Evolutionary conservation across 92 coral and sea anemone species (phyloP).

Genomic region (Anthopleura xanthogrammica): DNA sequence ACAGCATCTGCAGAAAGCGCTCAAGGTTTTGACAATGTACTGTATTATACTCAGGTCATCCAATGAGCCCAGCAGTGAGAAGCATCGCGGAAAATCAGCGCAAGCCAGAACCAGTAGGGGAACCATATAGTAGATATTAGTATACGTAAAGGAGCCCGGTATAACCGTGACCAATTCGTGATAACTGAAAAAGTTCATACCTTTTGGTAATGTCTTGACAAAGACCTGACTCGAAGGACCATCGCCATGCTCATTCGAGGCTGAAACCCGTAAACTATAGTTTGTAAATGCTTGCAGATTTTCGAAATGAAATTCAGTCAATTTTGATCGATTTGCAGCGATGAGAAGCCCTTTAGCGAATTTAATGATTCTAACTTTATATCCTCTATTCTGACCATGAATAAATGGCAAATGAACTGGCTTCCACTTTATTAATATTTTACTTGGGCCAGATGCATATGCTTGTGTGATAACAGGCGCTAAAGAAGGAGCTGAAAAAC

Average conservation of each 20-base stretch:
- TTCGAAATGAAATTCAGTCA: background rate
- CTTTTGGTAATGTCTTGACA: constrained; percentile 18
- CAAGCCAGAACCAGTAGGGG: too few species aligned
- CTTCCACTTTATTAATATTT: constrained; percentile 42
- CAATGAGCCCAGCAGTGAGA: too few species aligned
- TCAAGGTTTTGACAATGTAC: too few species aligned
- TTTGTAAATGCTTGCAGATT: constrained; percentile 41
- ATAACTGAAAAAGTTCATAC: background rate
- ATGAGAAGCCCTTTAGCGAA: too few species aligned
- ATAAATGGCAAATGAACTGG: constrained; percentile 35
- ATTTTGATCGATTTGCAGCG: background rate
- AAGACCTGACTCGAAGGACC: constrained; percentile 38
- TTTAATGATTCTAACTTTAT: background rate
- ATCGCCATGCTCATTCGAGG: constrained; percentile 31
- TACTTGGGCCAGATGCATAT: constrained; percentile 19
- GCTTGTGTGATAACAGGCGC: background rate
- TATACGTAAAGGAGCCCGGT: too few species aligned
- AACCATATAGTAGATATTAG: too few species aligned
- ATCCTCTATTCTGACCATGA: constrained; percentile 32
- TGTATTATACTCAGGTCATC: too few species aligned
- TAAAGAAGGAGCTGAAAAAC: too few species aligned
- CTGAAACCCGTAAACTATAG: constrained; percentile 33
- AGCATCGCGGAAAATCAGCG: too few species aligned
- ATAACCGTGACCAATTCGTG: too few species aligned
- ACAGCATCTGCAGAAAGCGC: too few species aligned